A percentile compares a stretch with the other conserved stretches of the same genome.
phyloP scores from a whole-genome alignment of 2,113 vertebrate species.

The Zosterops japonicus region DNA sequence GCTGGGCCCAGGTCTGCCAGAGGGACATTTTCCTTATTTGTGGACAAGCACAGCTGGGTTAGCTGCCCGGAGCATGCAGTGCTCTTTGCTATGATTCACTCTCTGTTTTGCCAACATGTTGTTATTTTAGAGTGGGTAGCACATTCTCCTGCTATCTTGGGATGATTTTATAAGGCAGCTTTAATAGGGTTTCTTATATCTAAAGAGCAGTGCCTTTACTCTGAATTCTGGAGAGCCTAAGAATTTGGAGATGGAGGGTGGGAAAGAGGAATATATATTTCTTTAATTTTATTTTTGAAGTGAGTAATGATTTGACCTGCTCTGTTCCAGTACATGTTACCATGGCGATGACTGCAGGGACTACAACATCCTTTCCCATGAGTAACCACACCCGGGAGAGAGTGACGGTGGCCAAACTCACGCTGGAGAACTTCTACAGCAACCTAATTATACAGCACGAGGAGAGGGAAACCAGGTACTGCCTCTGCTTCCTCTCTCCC shows the following conservation, averaged over 20 bases:
- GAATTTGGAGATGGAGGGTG: neutral
- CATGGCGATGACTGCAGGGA: constrained; percentile 95
- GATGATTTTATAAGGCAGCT: neutral
- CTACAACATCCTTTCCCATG: constrained; percentile 90
- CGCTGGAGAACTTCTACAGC: constrained; percentile 98
- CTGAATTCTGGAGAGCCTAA: neutral
- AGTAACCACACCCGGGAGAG: constrained; percentile 98
- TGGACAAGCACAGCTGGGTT: neutral
- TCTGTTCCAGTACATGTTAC: constrained; percentile 77
- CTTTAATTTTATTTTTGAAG: neutral
- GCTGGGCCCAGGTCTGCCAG: neutral
- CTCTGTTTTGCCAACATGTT: constrained; percentile 10
- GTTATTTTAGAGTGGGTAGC: neutral
- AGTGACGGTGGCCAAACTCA: constrained; percentile 97
- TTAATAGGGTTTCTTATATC: neutral
- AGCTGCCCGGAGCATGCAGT: neutral
- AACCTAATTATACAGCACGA: constrained; percentile 97
- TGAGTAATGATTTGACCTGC: constrained; percentile 50
- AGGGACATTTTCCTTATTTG: neutral
- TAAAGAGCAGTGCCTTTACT: neutral
- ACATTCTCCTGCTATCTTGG: neutral
- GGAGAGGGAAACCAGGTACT: constrained; percentile 94
- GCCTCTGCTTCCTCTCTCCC: neutral
- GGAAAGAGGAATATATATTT: neutral
- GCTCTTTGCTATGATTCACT: neutral